phyloP scores from a whole-genome alignment of 2,888 invertebrate species.

The Dynastes hyllus region DNA sequence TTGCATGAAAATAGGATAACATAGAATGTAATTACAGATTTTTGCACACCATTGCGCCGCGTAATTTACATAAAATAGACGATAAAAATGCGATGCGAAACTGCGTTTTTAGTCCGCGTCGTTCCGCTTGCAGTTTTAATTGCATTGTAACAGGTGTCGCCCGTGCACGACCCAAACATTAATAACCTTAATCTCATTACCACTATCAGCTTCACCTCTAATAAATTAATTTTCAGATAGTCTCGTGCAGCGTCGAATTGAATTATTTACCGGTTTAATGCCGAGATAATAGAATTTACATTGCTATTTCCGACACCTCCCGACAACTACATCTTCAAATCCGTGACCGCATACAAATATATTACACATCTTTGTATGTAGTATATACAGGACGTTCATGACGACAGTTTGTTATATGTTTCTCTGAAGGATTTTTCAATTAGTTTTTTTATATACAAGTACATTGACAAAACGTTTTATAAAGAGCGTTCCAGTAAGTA shows the following conservation, averaged over 20 bases:
- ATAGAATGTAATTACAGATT: background rate
- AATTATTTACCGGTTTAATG: slow-evolving; percentile 40
- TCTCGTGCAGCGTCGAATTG: slow-evolving; percentile 32
- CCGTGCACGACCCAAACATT: slow-evolving; percentile 49
- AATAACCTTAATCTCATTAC: slow-evolving; percentile 53
- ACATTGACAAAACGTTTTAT: too few relatives aligned
- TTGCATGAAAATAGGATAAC: background rate
- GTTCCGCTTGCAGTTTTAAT: slow-evolving; percentile 37
- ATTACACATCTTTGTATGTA: background rate
- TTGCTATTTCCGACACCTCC: slow-evolving; percentile 22
- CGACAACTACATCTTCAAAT: background rate
- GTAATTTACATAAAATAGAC: slow-evolving; percentile 14
- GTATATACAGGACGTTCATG: background rate
- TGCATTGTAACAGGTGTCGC: slow-evolving; percentile 48
- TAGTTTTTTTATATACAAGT: too few relatives aligned
- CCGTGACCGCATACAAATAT: background rate
- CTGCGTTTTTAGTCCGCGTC: slow-evolving; percentile 11
- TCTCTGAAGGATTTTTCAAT: too few relatives aligned
- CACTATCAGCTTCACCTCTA: slow-evolving; percentile 50
- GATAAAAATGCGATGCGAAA: slow-evolving; percentile 12
- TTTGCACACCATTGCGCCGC: background rate
- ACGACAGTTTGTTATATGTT: background rate
- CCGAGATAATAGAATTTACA: slow-evolving; percentile 45
- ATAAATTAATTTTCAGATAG: slow-evolving; percentile 52
- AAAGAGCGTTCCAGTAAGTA: too few relatives aligned